Conservation (phyloP, 2,888 invertebrate species). For the Ochropleura leucogaster region DNA sequence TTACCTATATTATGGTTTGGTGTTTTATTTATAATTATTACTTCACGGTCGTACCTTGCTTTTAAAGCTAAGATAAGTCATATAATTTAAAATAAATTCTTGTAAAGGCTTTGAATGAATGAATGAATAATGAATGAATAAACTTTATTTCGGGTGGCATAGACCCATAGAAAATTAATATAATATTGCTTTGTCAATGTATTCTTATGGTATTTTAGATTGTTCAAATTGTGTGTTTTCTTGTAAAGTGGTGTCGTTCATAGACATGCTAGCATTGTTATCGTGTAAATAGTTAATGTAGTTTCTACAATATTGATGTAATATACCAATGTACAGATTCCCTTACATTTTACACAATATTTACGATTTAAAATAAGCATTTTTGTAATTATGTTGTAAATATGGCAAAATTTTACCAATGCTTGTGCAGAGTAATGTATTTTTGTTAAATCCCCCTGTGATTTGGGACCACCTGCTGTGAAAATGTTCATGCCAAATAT, state of each 20-base stretch:
- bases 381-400: conserved; percentile 54
- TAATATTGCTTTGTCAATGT: conserved; percentile 36
- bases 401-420: conserved; percentile 50
- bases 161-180: no score
- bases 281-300: conserved; percentile 57
- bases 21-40: conserved; percentile 50
- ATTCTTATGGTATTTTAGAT: conserved; percentile 36
- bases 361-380: conserved; percentile 33
- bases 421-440: conserved; percentile 44
- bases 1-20: conserved; percentile 36
- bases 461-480: conserved; percentile 79
- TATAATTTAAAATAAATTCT: conserved; percentile 30
- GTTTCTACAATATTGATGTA: conserved; percentile 44
- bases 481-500: conserved; percentile 79
- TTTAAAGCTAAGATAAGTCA: conserved; percentile 57
- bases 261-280: conserved; percentile 58
- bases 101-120: no score
- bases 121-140: no score
- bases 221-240: conserved; percentile 47
- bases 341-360: conserved; percentile 29
- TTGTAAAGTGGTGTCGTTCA: conserved; percentile 38
- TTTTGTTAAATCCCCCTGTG: conserved; percentile 63
- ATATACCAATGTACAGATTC: conserved; percentile 52
- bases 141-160: no score
- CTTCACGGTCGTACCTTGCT: conserved; percentile 53